These are phyloP conservation scores for Eulemur coronatus DNA, from an alignment of 2,797 vertebrate genomes.

Conservation along the genomic window DNA sequence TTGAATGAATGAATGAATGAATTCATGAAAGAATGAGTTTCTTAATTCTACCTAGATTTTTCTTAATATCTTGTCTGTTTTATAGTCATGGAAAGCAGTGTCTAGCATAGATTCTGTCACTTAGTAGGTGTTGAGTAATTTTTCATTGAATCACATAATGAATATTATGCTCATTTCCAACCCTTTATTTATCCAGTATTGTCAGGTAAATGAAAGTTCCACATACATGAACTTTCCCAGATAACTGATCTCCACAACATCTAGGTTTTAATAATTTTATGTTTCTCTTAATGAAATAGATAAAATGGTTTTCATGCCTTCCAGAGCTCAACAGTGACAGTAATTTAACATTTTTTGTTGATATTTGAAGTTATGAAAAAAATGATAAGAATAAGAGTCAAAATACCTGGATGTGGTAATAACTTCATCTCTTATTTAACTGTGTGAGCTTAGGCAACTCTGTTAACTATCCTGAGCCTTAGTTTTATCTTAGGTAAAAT, in stretches of 20 bases:
- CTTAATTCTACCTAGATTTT: background rate
- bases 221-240: slow-evolving; percentile 27
- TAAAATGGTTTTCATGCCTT: background rate
- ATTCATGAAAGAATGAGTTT: background rate
- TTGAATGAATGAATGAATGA: background rate
- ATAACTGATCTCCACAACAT: background rate
- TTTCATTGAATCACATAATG: slow-evolving; percentile 13
- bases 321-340: background rate
- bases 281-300: slow-evolving; percentile 25
- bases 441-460: background rate
- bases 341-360: slow-evolving; percentile 35
- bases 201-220: background rate
- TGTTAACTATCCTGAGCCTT: background rate
- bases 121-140: background rate
- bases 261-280: background rate
- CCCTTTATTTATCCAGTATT: background rate
- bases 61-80: slow-evolving; percentile 21
- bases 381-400: background rate
- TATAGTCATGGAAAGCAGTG: background rate
- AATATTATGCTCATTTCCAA: background rate
- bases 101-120: background rate
- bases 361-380: background rate
- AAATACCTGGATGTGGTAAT: background rate
- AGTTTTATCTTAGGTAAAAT: slow-evolving; percentile 29
- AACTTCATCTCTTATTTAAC: slow-evolving; percentile 10